Evolutionary conservation across 2,113 vertebrate species (phyloP).

Genomic region (Nannobrachium achirus): DNA sequence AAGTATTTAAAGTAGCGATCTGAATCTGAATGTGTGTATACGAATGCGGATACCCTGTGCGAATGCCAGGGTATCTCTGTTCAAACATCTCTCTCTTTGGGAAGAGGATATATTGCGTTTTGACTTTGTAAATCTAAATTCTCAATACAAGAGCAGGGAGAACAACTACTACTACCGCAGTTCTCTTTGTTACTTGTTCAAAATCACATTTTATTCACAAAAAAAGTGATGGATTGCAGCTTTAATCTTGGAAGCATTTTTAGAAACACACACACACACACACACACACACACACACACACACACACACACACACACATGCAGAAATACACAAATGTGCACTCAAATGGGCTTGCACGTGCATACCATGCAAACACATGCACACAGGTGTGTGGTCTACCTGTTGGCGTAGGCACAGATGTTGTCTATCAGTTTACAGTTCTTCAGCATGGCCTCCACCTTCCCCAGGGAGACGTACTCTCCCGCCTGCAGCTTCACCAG

Average conservation of each 20-base stretch:
- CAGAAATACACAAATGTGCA: slow-evolving; percentile 22
- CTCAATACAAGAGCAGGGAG: no score
- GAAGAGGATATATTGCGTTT: no score
- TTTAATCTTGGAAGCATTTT: neutral
- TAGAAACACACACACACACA: neutral
- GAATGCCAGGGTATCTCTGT: no score
- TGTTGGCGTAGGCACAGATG: slow-evolving; percentile 96
- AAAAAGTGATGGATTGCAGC: neutral
- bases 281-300: slow-evolving; percentile 2
- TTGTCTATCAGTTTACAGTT: slow-evolving; percentile 93
- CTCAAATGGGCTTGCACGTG: neutral
- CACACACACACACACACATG: neutral
- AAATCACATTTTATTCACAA: no score
- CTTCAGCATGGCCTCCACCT: slow-evolving; percentile 94
- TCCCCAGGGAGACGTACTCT: slow-evolving; percentile 96
- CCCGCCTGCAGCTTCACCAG: slow-evolving; percentile 96
- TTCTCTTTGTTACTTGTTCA: no score
- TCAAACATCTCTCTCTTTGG: no score
- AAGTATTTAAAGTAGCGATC: no score
- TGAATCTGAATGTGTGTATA: no score
- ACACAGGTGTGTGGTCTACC: slow-evolving; percentile 67
- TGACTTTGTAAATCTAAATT: no score
- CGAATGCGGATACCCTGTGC: no score
- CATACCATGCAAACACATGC: neutral
- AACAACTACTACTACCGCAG: no score